Base-by-base conservation (phyloP, 2,888 invertebrate genomes). In the Hipparchia sbordonii region DNA sequence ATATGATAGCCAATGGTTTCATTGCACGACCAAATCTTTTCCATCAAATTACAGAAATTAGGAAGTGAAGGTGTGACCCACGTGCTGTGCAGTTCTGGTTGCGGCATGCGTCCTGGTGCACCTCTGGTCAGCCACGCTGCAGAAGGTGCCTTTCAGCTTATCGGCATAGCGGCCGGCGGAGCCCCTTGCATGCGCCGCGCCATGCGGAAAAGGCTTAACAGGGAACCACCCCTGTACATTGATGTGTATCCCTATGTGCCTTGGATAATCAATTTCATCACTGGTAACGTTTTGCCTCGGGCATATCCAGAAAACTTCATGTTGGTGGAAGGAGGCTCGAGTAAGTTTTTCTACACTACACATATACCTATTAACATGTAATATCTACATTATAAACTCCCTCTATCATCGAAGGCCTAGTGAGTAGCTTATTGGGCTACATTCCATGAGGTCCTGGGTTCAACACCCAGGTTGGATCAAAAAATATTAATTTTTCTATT, bases 211-310 rank as follows among this genome's bases (percentile, higher is more conserved):
- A 82, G 85, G 0, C 81, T 91, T 5, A 91, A 88, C 78, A 80
- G 70, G 8, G 88, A 90, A 51, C 91, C 91, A 0, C 91, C 92
- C 0, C 77, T 91, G 0, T 92, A 88, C 77, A 87, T 92, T 13
- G 92, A 92, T 70, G 86, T 92, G 1, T 92, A 83, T 73, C 92
- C 92, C 2, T 92, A 91, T 79, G 80, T 82, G 3, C 82, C 83
- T 1, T 92, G 92, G 92, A 87, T 92, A 12, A 81, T 85, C 48
- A 92, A 91, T 75, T 87, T 89, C 1, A 83, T 92, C 57, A 87
- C 88, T 0, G 92, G 92, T 0, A 80, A 87, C 68, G 79, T 86
- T 1, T 74, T 91, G n/a, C 92, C 92, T 0, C 75, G 81, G 7
- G 82, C 92, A 0, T 91, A 89, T 75, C 87, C 91, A 1, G 82